Evolutionary conservation across 2,797 vertebrate species (phyloP).

Genomic region (Graptemys geographica): DNA sequence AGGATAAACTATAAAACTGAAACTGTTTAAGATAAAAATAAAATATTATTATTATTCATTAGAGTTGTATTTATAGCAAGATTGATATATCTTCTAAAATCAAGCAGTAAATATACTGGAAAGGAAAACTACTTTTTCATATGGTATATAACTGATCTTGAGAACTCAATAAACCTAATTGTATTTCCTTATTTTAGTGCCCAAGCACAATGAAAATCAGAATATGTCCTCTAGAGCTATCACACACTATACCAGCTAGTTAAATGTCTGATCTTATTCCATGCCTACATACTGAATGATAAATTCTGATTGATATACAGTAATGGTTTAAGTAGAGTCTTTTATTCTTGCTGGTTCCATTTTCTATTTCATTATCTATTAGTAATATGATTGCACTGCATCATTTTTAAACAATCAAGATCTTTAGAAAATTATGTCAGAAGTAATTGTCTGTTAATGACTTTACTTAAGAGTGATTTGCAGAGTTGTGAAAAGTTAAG

Average conservation of each 20-base stretch:
- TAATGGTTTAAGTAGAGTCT: background rate
- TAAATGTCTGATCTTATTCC: background rate
- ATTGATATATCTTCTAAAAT: background rate
- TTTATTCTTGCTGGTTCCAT: background rate
- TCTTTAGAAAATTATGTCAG: background rate
- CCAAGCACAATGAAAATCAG: background rate
- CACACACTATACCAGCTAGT: too few species aligned
- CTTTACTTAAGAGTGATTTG: background rate
- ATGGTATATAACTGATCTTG: background rate
- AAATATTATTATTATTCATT: background rate
- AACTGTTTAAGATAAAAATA: background rate
- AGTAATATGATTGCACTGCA: background rate
- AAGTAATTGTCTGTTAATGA: background rate
- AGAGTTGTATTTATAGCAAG: background rate
- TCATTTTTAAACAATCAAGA: background rate
- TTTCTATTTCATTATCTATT: background rate
- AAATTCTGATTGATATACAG: background rate
- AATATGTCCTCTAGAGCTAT: background rate
- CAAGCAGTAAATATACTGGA: background rate
- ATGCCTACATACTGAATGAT: background rate
- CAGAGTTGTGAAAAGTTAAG: background rate
- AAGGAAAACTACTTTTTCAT: background rate
- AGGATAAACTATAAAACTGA: background rate
- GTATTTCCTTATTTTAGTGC: background rate
- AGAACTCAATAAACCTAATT: background rate